These are phyloP conservation scores for Callionymus lyra DNA, from an alignment of 2,113 vertebrate genomes.

Conservation along the genomic window DNA sequence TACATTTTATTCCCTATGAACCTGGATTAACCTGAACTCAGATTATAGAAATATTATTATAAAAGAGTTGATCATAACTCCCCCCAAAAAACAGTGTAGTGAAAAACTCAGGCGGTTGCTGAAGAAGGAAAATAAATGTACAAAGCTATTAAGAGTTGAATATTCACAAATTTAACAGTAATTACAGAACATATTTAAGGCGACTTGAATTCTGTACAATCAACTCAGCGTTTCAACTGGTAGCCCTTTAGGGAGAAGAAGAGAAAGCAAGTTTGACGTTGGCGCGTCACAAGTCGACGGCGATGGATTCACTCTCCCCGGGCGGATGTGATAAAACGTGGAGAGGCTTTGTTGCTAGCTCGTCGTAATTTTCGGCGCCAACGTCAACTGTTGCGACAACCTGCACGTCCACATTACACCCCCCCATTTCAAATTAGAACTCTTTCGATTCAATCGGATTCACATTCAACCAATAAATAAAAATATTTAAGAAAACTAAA, in stretches of 20 bases:
- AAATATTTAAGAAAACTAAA: constrained; percentile 5
- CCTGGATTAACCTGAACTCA: constrained; percentile 19
- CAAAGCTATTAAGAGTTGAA: constrained; percentile 45
- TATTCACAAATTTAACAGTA: constrained; percentile 39
- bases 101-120: no score
- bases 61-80: constrained; percentile 21
- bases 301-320: no score
- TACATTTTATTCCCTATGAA: constrained; percentile 41
- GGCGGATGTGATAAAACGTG: no score
- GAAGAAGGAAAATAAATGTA: no score
- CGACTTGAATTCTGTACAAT: constrained; percentile 60
- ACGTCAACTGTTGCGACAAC: constrained; percentile 9
- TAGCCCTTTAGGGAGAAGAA: constrained; percentile 76
- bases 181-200: constrained; percentile 54
- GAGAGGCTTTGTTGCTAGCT: no score
- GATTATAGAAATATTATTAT: constrained; percentile 13
- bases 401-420: constrained; percentile 23
- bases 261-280: constrained; percentile 50
- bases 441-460: constrained; percentile 13
- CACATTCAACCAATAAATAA: constrained; percentile 32
- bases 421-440: no score
- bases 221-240: constrained; percentile 41
- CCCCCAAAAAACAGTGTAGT: no score
- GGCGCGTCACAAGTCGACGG: constrained; percentile 43
- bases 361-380: constrained; percentile 3